phyloP scores from a whole-genome alignment of 1,140 invertebrate genomes.

The Brachionus rubens region DNA sequence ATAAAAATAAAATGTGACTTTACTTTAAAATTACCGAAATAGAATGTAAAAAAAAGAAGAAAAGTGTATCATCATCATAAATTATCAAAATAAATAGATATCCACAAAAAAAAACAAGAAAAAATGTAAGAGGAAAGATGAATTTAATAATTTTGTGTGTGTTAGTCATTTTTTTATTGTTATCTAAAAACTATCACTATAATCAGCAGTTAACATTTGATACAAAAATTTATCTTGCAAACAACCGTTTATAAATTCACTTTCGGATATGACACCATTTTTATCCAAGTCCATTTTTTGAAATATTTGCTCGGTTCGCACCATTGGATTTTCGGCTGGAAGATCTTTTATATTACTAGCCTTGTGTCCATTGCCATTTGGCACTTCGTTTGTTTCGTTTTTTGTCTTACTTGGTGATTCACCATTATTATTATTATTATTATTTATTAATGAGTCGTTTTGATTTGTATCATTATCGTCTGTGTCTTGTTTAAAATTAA shows the following conservation, averaged over 20 bases:
- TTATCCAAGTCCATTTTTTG: conserved; percentile 98
- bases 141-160: too few species aligned
- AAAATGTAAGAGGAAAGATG: too few species aligned
- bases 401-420: neutral
- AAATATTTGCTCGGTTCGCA: conserved; percentile 95
- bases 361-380: conserved; percentile 47
- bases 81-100: too few species aligned
- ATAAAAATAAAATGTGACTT: too few species aligned
- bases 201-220: conserved; percentile 71
- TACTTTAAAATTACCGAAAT: too few species aligned
- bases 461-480: neutral
- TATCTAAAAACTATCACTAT: conserved; percentile 36
- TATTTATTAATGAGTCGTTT: neutral
- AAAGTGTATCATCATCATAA: too few species aligned
- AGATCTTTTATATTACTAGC: conserved; percentile 44
- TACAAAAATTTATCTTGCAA: conserved; percentile 93
- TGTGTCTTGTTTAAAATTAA: neutral
- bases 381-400: neutral
- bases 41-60: too few species aligned
- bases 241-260: conserved; percentile 97
- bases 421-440: too few species aligned
- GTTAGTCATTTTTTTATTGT: too few species aligned
- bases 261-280: conserved; percentile 93
- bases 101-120: too few species aligned
- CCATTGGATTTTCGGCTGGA: conserved; percentile 69